phyloP scores from a whole-genome alignment of 1,140 invertebrate genomes.

The Bombus cullumanus region DNA sequence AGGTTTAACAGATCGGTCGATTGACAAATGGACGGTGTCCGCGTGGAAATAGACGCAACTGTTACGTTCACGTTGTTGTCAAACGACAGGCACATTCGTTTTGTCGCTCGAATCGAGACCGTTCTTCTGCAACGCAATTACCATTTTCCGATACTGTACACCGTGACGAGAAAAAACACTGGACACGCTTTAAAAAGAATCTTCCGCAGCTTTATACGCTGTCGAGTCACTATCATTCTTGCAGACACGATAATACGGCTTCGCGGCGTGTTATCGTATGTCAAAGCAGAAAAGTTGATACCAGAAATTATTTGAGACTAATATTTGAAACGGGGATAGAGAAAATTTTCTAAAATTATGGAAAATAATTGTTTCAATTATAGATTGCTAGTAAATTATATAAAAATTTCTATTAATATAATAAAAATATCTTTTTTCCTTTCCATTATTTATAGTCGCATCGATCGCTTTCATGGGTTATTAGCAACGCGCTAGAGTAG shows the following conservation, averaged over 20 bases:
- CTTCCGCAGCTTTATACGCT: too few species aligned
- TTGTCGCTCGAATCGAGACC: conserved; percentile 16
- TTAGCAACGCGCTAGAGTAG: too few species aligned
- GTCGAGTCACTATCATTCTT: not conserved
- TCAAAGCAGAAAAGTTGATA: not conserved
- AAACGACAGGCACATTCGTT: conserved; percentile 32
- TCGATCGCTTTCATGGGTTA: too few species aligned
- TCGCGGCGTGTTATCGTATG: not conserved
- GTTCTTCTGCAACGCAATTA: conserved; percentile 20
- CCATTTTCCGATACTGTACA: conserved; percentile 30
- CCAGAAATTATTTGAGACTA: not conserved
- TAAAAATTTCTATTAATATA: not conserved
- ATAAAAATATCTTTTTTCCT: not conserved
- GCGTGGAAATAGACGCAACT: conserved; percentile 52
- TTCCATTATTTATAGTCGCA: too few species aligned
- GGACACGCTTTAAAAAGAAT: not conserved
- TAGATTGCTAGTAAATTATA: not conserved
- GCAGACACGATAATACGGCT: too few species aligned
- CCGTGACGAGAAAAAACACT: not conserved
- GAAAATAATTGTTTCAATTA: not conserved
- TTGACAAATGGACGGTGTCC: conserved; percentile 48
- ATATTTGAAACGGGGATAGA: not conserved
- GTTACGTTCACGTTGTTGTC: conserved; percentile 42
- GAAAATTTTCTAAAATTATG: not conserved
- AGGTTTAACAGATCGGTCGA: conserved; percentile 46